Evolutionary conservation across 2,113 vertebrate species (phyloP).

Genomic region (Gnathonemus echidnorhynchus): DNA sequence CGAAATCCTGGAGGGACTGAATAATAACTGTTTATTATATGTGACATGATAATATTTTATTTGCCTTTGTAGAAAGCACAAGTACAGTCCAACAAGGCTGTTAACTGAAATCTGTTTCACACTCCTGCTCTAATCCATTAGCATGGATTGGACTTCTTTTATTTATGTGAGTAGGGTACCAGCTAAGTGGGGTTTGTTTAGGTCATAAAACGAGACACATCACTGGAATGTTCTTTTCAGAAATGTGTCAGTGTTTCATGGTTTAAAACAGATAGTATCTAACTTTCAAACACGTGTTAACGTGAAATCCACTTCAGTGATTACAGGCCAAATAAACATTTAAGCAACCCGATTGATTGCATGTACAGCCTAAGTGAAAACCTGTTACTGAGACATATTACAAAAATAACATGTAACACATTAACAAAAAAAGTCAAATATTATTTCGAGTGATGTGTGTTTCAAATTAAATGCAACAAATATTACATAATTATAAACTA

Average conservation of each 20-base stretch:
- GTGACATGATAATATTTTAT: background rate
- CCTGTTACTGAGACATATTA: background rate
- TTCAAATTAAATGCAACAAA: background rate
- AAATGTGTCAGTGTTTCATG: background rate
- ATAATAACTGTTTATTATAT: background rate
- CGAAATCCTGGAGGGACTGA: no score
- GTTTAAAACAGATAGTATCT: background rate
- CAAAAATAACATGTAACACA: background rate
- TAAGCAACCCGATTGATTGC: background rate
- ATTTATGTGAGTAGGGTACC: background rate
- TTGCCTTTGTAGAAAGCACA: background rate
- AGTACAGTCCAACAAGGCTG: background rate
- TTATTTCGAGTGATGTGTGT: background rate
- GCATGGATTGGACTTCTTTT: background rate
- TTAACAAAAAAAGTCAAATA: background rate
- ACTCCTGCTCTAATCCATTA: background rate
- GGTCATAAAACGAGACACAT: background rate
- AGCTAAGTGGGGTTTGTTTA: background rate
- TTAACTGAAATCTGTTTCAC: background rate
- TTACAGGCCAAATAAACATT: background rate
- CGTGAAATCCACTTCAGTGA: background rate
- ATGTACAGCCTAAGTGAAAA: background rate
- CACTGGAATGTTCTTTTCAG: background rate
- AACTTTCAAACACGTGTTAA: background rate
- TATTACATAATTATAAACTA: background rate